phyloP scores from a whole-genome alignment of 2,797 vertebrate species.

The Acrossocheilus wenchowensis region DNA sequence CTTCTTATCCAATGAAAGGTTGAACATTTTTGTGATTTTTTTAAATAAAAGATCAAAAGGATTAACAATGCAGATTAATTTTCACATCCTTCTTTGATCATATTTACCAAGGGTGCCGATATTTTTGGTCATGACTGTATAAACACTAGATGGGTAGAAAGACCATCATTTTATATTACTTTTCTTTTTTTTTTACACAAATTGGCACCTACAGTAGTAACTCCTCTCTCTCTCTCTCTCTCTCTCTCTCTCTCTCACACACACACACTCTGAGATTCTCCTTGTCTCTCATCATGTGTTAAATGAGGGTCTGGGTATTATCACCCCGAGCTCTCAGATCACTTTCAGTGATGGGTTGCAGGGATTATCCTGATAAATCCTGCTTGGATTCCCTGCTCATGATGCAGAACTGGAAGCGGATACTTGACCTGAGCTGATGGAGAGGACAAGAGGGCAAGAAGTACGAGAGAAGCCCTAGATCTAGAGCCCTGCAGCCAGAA shows the following conservation, averaged over 20 bases:
- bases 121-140: not conserved
- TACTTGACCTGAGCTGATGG: slow-evolving; percentile 21
- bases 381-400: slow-evolving; percentile 1
- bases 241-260: not conserved
- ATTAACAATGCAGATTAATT: too few species aligned
- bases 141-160: not conserved
- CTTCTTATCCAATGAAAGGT: too few species aligned
- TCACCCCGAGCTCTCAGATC: slow-evolving; percentile 30
- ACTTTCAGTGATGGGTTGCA: slow-evolving; percentile 37
- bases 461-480: slow-evolving; percentile 21
- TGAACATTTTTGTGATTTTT: too few species aligned
- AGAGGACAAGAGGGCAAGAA: slow-evolving; percentile 23
- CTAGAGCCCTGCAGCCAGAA: not conserved
- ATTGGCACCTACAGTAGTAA: not conserved
- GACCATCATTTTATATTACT: not conserved
- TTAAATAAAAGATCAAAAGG: too few species aligned
- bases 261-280: not conserved
- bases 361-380: slow-evolving; percentile 27
- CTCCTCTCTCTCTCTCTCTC: not conserved
- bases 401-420: slow-evolving; percentile 22
- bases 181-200: not conserved
- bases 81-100: too few species aligned
- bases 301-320: slow-evolving; percentile 55
- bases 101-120: too few species aligned
- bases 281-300: slow-evolving; percentile 45